Evolutionary conservation across 2,797 vertebrate species (phyloP).

Genomic region (Peromyscus nudipes): DNA sequence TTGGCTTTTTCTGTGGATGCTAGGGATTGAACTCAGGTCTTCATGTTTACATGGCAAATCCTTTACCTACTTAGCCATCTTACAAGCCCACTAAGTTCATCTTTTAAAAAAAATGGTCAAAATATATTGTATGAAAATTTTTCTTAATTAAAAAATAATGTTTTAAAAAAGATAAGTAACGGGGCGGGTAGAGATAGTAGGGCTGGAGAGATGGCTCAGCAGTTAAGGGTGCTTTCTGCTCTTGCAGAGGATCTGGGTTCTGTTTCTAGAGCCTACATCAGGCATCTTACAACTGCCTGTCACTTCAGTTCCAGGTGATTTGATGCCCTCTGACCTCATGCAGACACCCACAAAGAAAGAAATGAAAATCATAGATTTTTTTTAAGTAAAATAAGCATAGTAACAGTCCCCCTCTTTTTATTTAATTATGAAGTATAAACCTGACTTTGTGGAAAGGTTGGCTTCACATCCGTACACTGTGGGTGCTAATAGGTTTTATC

Average conservation of each 20-base stretch:
- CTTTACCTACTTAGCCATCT: neutral
- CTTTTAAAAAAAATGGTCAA: neutral
- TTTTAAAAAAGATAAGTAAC: neutral
- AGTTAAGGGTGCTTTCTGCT: neutral
- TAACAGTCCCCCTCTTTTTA: too few relatives aligned
- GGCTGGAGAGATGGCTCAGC: neutral
- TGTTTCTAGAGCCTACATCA: neutral
- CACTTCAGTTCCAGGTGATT: neutral
- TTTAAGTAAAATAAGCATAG: neutral
- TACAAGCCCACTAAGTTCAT: neutral
- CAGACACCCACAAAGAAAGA: neutral
- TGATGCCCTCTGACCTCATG: neutral
- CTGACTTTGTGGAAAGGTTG: neutral
- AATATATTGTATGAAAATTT: neutral
- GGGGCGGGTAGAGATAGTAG: too few relatives aligned
- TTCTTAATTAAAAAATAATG: neutral
- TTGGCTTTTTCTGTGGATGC: neutral
- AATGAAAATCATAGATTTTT: neutral
- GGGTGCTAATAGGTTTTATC: neutral
- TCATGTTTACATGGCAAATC: neutral
- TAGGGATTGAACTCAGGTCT: neutral
- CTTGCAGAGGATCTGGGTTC: neutral
- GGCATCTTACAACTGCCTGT: neutral
- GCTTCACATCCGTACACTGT: neutral
- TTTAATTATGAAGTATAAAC: neutral